Evolutionary conservation across 2,888 invertebrate species (phyloP).

Genomic region (Epirrhoe tristata): DNA sequence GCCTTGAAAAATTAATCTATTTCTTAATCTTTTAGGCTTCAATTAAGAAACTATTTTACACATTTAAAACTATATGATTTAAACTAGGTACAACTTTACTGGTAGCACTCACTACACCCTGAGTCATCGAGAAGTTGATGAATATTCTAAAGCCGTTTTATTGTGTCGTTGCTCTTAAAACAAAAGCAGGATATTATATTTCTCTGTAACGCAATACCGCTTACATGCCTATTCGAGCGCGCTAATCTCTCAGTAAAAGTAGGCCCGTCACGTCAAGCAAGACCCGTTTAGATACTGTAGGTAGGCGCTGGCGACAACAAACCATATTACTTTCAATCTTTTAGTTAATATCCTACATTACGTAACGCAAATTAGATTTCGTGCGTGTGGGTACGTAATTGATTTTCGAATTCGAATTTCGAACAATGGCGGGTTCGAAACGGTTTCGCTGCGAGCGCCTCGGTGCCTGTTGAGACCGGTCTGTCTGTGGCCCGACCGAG

Average conservation of each 20-base stretch:
- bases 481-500: slow-evolving; percentile 59
- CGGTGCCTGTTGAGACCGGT: slow-evolving; percentile 49
- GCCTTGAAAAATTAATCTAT: background rate
- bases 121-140: slow-evolving; percentile 13
- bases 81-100: background rate
- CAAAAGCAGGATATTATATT: slow-evolving; percentile 29
- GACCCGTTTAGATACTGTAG: slow-evolving; percentile 45
- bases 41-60: background rate
- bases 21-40: background rate
- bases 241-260: slow-evolving; percentile 39
- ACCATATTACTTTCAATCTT: slow-evolving; percentile 60
- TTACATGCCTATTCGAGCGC: slow-evolving; percentile 32
- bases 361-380: slow-evolving; percentile 72
- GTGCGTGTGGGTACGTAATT: slow-evolving; percentile 71
- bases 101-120: background rate
- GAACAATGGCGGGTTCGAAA: slow-evolving; percentile 76
- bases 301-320: slow-evolving; percentile 56
- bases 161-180: slow-evolving; percentile 14
- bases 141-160: slow-evolving; percentile 11
- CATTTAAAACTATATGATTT: background rate
- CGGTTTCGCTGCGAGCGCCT: slow-evolving; percentile 46
- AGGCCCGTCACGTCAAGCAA: slow-evolving; percentile 25
- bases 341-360: slow-evolving; percentile 65
- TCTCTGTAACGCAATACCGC: slow-evolving; percentile 30
- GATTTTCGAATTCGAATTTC: slow-evolving; percentile 71